phyloP scores from a whole-genome alignment of 2,888 invertebrate genomes.

The Machimus rusticus region DNA sequence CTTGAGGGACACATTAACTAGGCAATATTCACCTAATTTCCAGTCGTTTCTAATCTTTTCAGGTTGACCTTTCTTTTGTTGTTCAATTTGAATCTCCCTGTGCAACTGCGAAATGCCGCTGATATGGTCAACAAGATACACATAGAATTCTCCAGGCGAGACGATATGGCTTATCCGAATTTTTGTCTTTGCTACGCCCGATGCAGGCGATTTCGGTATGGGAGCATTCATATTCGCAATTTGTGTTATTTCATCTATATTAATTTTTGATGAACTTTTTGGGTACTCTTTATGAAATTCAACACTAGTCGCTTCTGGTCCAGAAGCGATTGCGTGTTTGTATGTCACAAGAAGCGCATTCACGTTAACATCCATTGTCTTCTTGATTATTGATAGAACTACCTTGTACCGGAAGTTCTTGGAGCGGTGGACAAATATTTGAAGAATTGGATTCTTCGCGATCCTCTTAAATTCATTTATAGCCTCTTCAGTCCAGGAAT shows the following conservation, averaged over 20 bases:
- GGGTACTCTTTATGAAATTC: conserved; percentile 22
- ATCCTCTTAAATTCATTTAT: conserved; percentile 59
- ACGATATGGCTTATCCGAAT: conserved; percentile 65
- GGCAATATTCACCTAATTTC: conserved; percentile 66
- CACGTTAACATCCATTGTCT: conserved; percentile 63
- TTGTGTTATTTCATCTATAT: conserved; percentile 6
- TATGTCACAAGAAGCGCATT: conserved; percentile 66
- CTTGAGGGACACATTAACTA: conserved; percentile 60
- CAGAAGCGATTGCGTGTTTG: conserved; percentile 65
- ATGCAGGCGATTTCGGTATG: conserved; percentile 47
- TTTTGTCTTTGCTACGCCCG: conserved; percentile 45
- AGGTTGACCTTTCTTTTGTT: conserved; percentile 41
- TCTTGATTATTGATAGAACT: conserved; percentile 59
- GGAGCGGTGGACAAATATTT: conserved; percentile 59
- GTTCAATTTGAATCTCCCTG: conserved; percentile 64
- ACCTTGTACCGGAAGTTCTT: conserved; percentile 57
- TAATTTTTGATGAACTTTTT: not conserved
- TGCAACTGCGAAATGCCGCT: conserved; percentile 64
- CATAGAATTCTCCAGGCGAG: conserved; percentile 70
- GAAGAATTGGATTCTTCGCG: conserved; percentile 57
- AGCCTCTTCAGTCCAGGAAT: conserved; percentile 60
- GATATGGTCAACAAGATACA: conserved; percentile 65
- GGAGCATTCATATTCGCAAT: not conserved
- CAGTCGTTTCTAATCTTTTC: conserved; percentile 58
- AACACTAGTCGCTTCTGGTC: conserved; percentile 52